Conservation (phyloP, 2,113 vertebrate species). For the Dermatemys mawii region DNA sequence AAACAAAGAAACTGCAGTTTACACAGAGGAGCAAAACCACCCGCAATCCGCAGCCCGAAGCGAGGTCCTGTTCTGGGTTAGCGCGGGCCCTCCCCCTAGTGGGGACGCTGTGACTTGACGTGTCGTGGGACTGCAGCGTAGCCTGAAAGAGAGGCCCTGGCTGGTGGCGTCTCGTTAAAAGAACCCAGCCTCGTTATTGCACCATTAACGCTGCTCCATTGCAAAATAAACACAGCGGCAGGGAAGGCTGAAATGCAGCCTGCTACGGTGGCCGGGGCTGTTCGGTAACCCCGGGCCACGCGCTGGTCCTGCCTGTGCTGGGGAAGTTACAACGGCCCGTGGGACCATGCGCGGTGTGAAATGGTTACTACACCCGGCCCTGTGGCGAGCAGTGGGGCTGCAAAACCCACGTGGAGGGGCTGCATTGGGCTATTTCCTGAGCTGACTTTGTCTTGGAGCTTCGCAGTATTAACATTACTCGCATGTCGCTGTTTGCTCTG, state of each 20-base stretch:
- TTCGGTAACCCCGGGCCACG: no score
- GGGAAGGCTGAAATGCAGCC: not conserved
- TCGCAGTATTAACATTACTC: not conserved
- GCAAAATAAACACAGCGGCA: not conserved
- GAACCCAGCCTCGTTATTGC: not conserved
- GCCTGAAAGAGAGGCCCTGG: not conserved
- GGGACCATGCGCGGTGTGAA: not conserved
- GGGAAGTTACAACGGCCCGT: not conserved
- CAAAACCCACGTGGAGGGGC: not conserved
- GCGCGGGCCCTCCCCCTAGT: not conserved
- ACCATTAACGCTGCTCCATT: not conserved
- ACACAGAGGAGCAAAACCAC: not conserved
- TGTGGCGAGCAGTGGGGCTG: accelerated
- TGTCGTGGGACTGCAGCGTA: not conserved
- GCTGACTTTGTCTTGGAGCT: not conserved
- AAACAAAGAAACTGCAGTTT: not conserved
- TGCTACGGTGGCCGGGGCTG: not conserved
- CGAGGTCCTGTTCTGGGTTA: not conserved
- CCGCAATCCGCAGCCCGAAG: not conserved
- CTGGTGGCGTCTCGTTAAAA: not conserved
- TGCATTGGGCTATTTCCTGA: not conserved
- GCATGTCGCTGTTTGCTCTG: not conserved
- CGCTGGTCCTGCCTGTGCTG: not conserved
- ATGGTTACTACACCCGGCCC: not conserved
- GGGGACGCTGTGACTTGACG: not conserved